Base-by-base conservation (phyloP, 2,797 vertebrate genomes). In the Pseudochirops corinnae region DNA sequence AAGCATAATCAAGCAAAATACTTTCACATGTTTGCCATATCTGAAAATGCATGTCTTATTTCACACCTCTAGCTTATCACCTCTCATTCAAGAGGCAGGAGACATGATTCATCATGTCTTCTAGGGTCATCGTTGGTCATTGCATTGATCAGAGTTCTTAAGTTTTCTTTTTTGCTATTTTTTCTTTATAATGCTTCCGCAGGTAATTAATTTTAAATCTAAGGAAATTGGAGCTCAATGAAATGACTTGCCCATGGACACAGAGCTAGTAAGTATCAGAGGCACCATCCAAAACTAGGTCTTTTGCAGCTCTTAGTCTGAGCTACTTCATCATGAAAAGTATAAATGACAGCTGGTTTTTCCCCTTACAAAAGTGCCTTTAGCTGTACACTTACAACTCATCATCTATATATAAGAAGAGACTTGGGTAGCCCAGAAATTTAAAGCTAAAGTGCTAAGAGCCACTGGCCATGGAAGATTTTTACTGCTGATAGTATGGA, bases 401-500 rank as follows among this genome's bases (percentile, higher is more conserved):
- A 11, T 82, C 21, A 46, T 46, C 39, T 24, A 82, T 46, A 21
- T 46, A 3, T 5, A 21, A 18, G 10, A 50, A 33, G 50, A 46
- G 16, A 14, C 0, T 56, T 95, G 10, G 39, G 82, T 46, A 93
- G 31, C 39, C 24, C 39, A 87, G 56, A 90, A 90, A 5, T 0
- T 4, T 52, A 46, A 56, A 92, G 46, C 74, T n/a, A 7, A 0
- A 28, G 1, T 95, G 1, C 0, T 7, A 5, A 57, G 90, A 94
- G 50, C 7, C 16, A 7, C 24, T 16, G 1, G n/a, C 55, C 9
- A n/a, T 28, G 0, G 26, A 50, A 13, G 0, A 14, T 33, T 46
- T 52, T 4, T 5, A 87, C 39, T 87, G 21, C 2, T 87, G 46
- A 50, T 9, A 11, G 58, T 1, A 16, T 58, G 26, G 33, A 55